A percentile compares a stretch with the other conserved stretches of the same genome.
These are phyloP conservation scores for Octonoba sinensis DNA, from an alignment of 2,888 invertebrate genomes.

Conservation along the genomic window DNA sequence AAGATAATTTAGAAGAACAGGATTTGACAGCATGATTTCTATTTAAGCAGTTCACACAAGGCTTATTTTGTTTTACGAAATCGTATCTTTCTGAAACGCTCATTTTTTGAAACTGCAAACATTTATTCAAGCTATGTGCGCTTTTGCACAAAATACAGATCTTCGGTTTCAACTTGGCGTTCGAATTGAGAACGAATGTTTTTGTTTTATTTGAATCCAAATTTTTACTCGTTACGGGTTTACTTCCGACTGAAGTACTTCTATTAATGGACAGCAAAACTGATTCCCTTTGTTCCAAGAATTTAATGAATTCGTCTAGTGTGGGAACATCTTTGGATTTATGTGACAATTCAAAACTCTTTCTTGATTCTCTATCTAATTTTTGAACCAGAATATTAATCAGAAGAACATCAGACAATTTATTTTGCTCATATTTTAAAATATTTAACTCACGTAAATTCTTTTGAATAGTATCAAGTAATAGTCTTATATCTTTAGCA, in stretches of 20 bases:
- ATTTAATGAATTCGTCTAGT: conserved; percentile 8
- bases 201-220: too few relatives aligned
- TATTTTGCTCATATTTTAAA: neutral
- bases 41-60: too few relatives aligned
- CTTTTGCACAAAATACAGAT: neutral
- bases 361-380: neutral
- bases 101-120: too few relatives aligned
- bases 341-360: conserved; percentile 7
- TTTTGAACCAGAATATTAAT: conserved; percentile 7
- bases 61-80: too few relatives aligned
- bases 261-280: conserved; percentile 12
- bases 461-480: conserved; percentile 9
- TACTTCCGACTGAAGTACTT: neutral
- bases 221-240: too few relatives aligned
- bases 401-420: too few relatives aligned
- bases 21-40: too few relatives aligned
- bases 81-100: too few relatives aligned
- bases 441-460: conserved; percentile 3
- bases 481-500: conserved; percentile 1
- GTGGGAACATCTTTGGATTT: conserved; percentile 1
- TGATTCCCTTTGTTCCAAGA: conserved; percentile 1
- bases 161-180: too few relatives aligned
- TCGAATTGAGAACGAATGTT: too few relatives aligned
- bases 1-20: too few relatives aligned
- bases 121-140: too few relatives aligned